A percentile compares a stretch with the other conserved stretches of the same genome.
These are phyloP conservation scores for Gymnodraco acuticeps DNA, from an alignment of 2,797 vertebrate species.

Conservation along the genomic window DNA sequence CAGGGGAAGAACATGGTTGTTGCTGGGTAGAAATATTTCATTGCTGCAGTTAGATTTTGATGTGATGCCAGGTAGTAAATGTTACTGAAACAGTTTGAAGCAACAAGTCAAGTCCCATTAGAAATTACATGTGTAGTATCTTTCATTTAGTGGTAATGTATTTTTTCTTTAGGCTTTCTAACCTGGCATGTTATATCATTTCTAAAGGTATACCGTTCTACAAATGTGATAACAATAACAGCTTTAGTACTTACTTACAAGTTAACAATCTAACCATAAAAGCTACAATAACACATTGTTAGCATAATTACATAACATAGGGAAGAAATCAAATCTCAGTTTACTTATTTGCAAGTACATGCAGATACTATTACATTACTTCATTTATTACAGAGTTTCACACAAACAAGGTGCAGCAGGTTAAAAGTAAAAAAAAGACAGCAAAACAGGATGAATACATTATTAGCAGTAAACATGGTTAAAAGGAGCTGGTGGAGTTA, in stretches of 20 bases:
- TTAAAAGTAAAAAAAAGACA: not conserved
- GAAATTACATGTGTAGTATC: not conserved
- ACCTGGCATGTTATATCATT: not conserved
- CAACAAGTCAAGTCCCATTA: slow-evolving; percentile 49
- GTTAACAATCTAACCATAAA: not conserved
- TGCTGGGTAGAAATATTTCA: slow-evolving; percentile 72
- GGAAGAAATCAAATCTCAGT: not conserved
- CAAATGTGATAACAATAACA: slow-evolving; percentile 1
- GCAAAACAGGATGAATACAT: not conserved
- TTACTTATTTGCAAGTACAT: not conserved
- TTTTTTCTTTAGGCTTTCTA: slow-evolving; percentile 7
- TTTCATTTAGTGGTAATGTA: slow-evolving; percentile 4
- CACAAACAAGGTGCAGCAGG: not conserved
- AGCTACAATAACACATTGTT: not conserved
- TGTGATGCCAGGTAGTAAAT: slow-evolving; percentile 31
- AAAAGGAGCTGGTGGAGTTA: slow-evolving; percentile 5
- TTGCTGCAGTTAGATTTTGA: slow-evolving; percentile 40
- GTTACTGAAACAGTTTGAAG: slow-evolving; percentile 36
- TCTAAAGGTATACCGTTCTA: not conserved
- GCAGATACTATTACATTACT: not conserved
- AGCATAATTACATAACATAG: not conserved
- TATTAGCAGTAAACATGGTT: not conserved
- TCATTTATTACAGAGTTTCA: not conserved
- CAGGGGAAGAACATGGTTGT: slow-evolving; percentile 66
- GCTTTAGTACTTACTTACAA: not conserved